Evolutionary conservation across 1,140 invertebrate species (phyloP).

Genomic region (Drosophila pruinosa): DNA sequence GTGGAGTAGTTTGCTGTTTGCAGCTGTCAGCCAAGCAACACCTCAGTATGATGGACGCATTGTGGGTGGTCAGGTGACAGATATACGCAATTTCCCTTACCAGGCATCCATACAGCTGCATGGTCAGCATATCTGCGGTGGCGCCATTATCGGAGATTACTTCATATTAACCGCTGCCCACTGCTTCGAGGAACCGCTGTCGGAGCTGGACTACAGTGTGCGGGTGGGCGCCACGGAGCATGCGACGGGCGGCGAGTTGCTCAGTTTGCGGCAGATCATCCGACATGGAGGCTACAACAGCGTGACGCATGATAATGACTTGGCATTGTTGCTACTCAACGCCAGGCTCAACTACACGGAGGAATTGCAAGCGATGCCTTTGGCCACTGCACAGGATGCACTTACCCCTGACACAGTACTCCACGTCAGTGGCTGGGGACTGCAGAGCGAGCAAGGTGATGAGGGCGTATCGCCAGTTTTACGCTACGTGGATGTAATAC

Average conservation of each 20-base stretch:
- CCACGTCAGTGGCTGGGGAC: slow-evolving; percentile 73
- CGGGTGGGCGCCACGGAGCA: slow-evolving; percentile 61
- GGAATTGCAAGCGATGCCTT: slow-evolving; percentile 47
- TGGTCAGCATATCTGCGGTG: slow-evolving; percentile 83
- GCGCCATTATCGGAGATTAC: slow-evolving; percentile 84
- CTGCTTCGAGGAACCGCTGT: slow-evolving; percentile 82
- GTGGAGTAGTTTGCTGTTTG: slow-evolving; percentile 6
- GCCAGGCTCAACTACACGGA: slow-evolving; percentile 57
- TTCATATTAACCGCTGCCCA: slow-evolving; percentile 87
- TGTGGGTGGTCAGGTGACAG: slow-evolving; percentile 69
- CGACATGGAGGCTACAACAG: slow-evolving; percentile 62
- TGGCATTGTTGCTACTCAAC: slow-evolving; percentile 67
- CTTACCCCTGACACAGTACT: slow-evolving; percentile 34
- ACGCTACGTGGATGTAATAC: slow-evolving; percentile 59
- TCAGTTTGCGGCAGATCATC: slow-evolving; percentile 59
- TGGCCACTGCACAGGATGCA: slow-evolving; percentile 39
- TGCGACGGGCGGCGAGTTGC: slow-evolving; percentile 57
- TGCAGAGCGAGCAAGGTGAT: slow-evolving; percentile 52
- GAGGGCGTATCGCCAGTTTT: slow-evolving; percentile 46
- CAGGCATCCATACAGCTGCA: slow-evolving; percentile 71
- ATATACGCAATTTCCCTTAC: slow-evolving; percentile 69
- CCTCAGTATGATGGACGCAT: slow-evolving; percentile 68
- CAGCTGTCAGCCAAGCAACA: neutral
- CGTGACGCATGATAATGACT: slow-evolving; percentile 66
- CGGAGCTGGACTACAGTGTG: slow-evolving; percentile 51